Evolutionary conservation across 2,888 invertebrate genomes (phyloP), one percentile per base, ranked within the genome.

Genomic region (Sinopyrophorus schimmeli): DNA sequence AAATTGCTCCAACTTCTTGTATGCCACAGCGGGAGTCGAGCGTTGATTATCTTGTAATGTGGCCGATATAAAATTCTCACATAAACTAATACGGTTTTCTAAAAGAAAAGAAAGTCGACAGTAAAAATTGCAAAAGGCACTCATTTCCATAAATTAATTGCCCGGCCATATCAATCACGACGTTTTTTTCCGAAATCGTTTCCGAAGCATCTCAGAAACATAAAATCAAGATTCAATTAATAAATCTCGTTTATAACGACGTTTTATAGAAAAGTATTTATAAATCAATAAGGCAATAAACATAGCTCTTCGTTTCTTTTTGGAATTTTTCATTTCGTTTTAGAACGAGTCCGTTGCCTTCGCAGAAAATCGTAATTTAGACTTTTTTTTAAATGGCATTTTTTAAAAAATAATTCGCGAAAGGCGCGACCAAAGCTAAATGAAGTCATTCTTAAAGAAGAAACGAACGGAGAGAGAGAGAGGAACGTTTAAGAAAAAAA

Each of bases 171-270:
- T 35, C 35, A 35, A 35, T 35, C 35, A 35, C 16, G 7, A 12
- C n/a, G 11, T 24, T 35, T 35, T 35, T 35, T 35, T 3, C 24
- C 35, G n/a, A n/a, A n/a, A n/a, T n/a, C n/a, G 14, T 43, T 43
- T 27, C 24, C 11, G 27, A 11, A 21, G 18, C 24, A 31, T n/a
- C 34, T 9, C 10, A 32, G 27, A 34, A 41, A 26, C 27, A 39
- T 39, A 39, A 38, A 46, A 44, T 46, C 28, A 39, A 39, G 31
- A 38, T 38, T 44, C 35, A 44, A 44, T 44, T 39, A 46, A 46
- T 46, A 38, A 46, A 46, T 31, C 44, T 16, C 30, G 28, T 44
- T 44, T 46, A 46, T 38, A 30, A 31, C 23, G 35, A 35, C 35
- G 24, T 35, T 35, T 35, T 35, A 24, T 35, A 24, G 23, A 35